Conservation (phyloP, 1,140 invertebrate species). For the Brachionus rotundiformis region DNA sequence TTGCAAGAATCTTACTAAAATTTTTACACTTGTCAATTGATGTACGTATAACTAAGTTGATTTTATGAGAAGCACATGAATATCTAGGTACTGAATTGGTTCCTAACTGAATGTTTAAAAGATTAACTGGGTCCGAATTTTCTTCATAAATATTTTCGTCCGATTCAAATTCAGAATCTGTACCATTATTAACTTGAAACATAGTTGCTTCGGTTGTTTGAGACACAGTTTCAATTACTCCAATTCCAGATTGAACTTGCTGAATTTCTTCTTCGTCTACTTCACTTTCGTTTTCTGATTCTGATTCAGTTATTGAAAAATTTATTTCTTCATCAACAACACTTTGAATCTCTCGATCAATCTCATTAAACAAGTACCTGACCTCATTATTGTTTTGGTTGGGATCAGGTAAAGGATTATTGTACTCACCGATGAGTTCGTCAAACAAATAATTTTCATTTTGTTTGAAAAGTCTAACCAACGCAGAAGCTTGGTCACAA, state of each 20-base stretch:
- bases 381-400: not conserved
- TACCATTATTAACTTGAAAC: no score
- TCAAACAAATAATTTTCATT: not conserved
- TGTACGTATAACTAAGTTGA: not conserved
- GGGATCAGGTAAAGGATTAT: not conserved
- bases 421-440: not conserved
- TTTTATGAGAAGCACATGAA: not conserved
- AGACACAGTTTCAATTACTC: no score
- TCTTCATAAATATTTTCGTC: no score
- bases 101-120: no score
- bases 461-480: not conserved
- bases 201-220: no score
- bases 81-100: not conserved
- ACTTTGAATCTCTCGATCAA: not conserved
- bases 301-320: not conserved
- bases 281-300: no score
- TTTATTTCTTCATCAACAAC: not conserved
- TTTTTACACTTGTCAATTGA: not conserved
- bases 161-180: no score
- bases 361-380: not conserved
- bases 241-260: no score
- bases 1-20: not conserved
- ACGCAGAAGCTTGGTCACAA: not conserved
- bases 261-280: no score
- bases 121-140: no score